Evolutionary conservation across 2,888 invertebrate species (phyloP).

Genomic region (Trichacis sp.): DNA sequence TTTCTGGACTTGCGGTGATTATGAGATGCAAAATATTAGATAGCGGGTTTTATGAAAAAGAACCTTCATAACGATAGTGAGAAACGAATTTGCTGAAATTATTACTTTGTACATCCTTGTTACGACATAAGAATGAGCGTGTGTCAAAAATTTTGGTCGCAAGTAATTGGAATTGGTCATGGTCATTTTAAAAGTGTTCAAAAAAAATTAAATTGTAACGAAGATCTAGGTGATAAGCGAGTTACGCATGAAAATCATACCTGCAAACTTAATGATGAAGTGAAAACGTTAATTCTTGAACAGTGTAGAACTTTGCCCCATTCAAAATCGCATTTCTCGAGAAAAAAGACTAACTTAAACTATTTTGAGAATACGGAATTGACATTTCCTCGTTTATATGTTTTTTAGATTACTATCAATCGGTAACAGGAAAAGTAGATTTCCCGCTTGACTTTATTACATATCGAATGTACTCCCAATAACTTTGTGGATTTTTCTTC

Average conservation of each 20-base stretch:
- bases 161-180: background rate
- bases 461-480: slow-evolving; percentile 9
- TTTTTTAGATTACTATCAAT: slow-evolving; percentile 9
- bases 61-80: background rate
- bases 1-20: slow-evolving; percentile 12
- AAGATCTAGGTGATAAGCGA: slow-evolving; percentile 3
- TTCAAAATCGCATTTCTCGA: slow-evolving; percentile 6
- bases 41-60: background rate
- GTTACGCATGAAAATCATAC: slow-evolving; percentile 6
- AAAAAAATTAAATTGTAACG: background rate
- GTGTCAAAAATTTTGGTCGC: slow-evolving; percentile 1
- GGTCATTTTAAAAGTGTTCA: background rate
- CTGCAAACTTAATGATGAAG: background rate
- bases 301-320: slow-evolving; percentile 5
- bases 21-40: slow-evolving; percentile 1
- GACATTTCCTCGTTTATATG: slow-evolving; percentile 1
- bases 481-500: slow-evolving; percentile 7
- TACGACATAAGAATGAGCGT: background rate
- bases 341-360: slow-evolving; percentile 8
- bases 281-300: slow-evolving; percentile 2
- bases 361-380: slow-evolving; percentile 13
- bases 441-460: slow-evolving; percentile 3
- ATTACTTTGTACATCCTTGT: slow-evolving; percentile 1
- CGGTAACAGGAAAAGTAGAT: background rate
- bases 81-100: background rate